phyloP scores from a whole-genome alignment of 53 echinoderm and acorn worm genomes.

The Luidia sarsii region DNA sequence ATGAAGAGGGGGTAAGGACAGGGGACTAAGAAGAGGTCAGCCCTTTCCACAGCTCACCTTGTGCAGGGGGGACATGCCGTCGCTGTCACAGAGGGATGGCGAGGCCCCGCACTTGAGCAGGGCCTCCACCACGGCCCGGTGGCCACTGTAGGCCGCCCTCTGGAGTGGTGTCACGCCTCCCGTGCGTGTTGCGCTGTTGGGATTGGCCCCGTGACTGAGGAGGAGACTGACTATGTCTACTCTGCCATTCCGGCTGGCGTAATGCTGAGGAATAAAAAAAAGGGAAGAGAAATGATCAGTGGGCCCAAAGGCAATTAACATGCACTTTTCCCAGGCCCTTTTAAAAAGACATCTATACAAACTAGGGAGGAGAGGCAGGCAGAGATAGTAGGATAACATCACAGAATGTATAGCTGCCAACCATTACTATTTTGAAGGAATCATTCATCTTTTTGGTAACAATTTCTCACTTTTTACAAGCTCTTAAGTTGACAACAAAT shows the following conservation, averaged over 20 bases:
- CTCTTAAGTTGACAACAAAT: too few species aligned
- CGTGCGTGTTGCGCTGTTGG: constrained; percentile 77
- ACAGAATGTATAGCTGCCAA: too few species aligned
- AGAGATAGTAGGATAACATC: too few species aligned
- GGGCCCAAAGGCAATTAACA: background rate
- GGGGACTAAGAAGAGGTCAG: too few species aligned
- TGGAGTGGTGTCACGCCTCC: constrained; percentile 83
- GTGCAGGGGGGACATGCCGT: constrained; percentile 84
- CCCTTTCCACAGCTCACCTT: constrained; percentile 87
- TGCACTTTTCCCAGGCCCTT: background rate
- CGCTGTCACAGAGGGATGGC: constrained; percentile 59
- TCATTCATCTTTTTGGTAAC: too few species aligned
- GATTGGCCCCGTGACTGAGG: constrained; percentile 72
- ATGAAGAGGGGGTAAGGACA: too few species aligned
- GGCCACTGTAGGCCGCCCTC: constrained; percentile 84
- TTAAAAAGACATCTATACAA: background rate
- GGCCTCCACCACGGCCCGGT: constrained; percentile 60
- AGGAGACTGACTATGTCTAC: constrained; percentile 42
- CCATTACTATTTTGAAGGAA: too few species aligned
- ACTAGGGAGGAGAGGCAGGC: background rate
- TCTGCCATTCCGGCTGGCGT: constrained; percentile 84
- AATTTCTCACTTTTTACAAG: too few species aligned
- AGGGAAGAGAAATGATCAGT: background rate
- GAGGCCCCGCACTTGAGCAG: constrained; percentile 60
- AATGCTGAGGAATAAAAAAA: constrained; percentile 69